Percentiles rank a stretch among this genome's conserved stretches.
Evolutionary conservation across 2,113 vertebrate species (phyloP).

Genomic region (Pelecanoides urinatrix): DNA sequence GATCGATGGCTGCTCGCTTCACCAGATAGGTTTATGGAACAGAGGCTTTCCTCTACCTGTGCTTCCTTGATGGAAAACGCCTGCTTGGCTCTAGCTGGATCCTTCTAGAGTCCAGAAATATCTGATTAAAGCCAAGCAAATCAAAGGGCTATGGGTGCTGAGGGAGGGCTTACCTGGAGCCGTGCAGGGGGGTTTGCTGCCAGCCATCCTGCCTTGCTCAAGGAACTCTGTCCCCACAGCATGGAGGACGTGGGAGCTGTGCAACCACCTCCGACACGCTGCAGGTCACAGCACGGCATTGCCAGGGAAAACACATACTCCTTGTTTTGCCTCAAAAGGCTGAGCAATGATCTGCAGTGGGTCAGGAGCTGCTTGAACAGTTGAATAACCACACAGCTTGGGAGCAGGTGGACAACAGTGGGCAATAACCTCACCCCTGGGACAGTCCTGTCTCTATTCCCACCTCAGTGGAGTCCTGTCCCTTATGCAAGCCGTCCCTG

Average conservation of each 20-base stretch:
- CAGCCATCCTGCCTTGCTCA: neutral
- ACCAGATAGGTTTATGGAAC: neutral
- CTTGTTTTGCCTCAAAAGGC: neutral
- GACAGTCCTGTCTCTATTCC: neutral
- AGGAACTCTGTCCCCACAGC: neutral
- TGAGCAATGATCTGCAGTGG: neutral
- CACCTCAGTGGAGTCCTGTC: neutral
- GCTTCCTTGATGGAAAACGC: neutral
- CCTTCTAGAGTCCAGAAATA: neutral
- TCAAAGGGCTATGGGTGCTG: neutral
- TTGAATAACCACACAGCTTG: too few relatives aligned
- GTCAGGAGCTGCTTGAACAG: neutral
- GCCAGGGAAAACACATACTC: neutral
- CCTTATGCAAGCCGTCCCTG: neutral
- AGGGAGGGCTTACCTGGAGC: neutral
- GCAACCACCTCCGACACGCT: fast-evolving
- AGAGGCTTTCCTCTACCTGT: neutral
- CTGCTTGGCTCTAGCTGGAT: neutral
- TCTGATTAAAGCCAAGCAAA: neutral
- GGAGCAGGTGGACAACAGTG: neutral
- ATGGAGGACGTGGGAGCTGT: neutral
- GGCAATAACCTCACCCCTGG: neutral
- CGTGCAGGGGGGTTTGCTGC: neutral
- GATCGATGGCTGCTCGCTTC: neutral
- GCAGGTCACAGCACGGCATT: neutral